Evolutionary conservation across 2,113 vertebrate species (phyloP).

Genomic region (Tursiops truncatus): DNA sequence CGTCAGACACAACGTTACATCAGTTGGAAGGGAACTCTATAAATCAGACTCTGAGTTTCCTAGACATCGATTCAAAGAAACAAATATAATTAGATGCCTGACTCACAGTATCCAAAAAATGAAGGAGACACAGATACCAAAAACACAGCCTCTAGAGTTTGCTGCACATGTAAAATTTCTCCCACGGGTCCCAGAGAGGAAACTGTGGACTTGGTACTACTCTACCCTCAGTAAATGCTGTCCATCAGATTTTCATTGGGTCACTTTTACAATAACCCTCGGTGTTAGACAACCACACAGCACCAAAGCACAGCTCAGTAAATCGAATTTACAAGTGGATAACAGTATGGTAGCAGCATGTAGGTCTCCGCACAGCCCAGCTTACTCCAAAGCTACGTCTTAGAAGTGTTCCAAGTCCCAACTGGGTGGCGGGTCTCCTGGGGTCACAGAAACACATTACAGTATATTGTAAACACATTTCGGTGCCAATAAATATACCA

Average conservation of each 20-base stretch:
- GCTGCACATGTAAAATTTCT: background rate
- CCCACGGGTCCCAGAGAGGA: background rate
- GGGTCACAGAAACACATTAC: background rate
- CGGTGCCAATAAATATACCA: background rate
- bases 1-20: background rate
- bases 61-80: background rate
- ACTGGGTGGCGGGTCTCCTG: background rate
- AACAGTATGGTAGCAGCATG: fast-evolving
- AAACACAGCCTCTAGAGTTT: background rate
- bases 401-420: background rate
- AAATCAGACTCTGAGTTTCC: background rate
- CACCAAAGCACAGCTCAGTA: fast-evolving
- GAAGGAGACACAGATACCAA: background rate
- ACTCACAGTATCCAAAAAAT: background rate
- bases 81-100: background rate
- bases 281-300: fast-evolving
- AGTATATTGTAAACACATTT: background rate
- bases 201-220: fast-evolving
- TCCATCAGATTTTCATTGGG: fast-evolving
- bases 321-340: background rate
- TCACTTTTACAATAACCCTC: background rate
- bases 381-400: background rate
- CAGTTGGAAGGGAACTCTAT: background rate
- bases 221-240: fast-evolving
- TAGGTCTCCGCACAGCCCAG: background rate